Percentiles rank a stretch among this genome's conserved stretches.
phyloP scores from a whole-genome alignment of 2,888 invertebrate species.

The Eulithis testata region DNA sequence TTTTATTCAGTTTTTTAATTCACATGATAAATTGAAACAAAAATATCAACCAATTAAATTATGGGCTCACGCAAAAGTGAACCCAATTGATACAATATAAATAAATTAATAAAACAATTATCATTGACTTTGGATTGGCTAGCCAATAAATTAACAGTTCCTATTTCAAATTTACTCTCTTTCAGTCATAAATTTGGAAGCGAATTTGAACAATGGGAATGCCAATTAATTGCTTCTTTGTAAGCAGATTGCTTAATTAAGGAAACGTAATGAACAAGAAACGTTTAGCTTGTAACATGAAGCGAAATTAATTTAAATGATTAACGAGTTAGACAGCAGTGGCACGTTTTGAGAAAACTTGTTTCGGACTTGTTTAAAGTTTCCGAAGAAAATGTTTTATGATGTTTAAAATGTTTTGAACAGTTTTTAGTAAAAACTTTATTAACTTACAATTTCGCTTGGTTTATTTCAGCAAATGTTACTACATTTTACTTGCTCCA shows the following conservation, averaged over 20 bases:
- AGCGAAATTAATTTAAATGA: conserved; percentile 81
- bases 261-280: conserved; percentile 79
- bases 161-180: conserved; percentile 56
- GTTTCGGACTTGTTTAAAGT: conserved; percentile 2
- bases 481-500: neutral
- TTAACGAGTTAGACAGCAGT: conserved; percentile 69
- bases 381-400: too few relatives aligned
- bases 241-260: conserved; percentile 84
- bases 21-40: too few relatives aligned
- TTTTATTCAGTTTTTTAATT: too few relatives aligned
- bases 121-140: conserved; percentile 45
- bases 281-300: conserved; percentile 73
- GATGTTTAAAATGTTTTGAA: too few relatives aligned
- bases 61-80: too few relatives aligned
- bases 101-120: conserved; percentile 20
- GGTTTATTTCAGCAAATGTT: neutral
- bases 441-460: too few relatives aligned
- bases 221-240: conserved; percentile 82
- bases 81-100: conserved; percentile 3
- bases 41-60: too few relatives aligned
- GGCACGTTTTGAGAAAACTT: conserved; percentile 50
- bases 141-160: conserved; percentile 54
- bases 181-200: conserved; percentile 64
- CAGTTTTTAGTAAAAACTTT: too few relatives aligned
- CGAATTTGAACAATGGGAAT: conserved; percentile 71